Evolutionary conservation across 2,113 vertebrate genomes (phyloP), one percentile per base, ranked within the genome.

Genomic region (Neolamprologus sp.): DNA sequence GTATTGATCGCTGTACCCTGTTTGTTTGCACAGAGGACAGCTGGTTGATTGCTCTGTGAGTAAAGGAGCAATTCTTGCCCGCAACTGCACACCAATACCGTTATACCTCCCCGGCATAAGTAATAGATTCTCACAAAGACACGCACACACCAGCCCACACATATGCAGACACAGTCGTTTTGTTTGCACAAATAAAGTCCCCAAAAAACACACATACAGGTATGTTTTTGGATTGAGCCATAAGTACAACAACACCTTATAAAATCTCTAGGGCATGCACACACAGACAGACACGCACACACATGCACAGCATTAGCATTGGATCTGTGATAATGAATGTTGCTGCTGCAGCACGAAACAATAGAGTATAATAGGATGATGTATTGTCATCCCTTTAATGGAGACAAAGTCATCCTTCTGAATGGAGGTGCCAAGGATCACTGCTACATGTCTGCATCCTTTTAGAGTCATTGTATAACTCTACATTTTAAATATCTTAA

Each of bases 11-110:
- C 47, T 90, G 87, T 60, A 82, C 86, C 89, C 88, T 94, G 92
- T 93, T 92, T 94, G 93, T 95, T 95, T 94, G 88, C 90, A 82
- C 79, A 87, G 85, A 94, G 93, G 95, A 93, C 93, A 95, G 92
- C 90, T 92, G 85, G 71, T 90, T 94, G 95, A 95, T 95, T 95
- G 94, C 90, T 93, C 89, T 91, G 84, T 87, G 93, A 92, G 87
- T 91, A 91, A 92, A 87, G 90, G 88, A 92, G 92, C 91, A 91
- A 90, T 92, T 88, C 85, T 90, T 85, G 84, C 42, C 86, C 28
- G 21, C 87, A 85, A 84, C n/a, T 37, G 86, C 42, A 87, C 86
- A 83, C 88, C 88, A 82, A 90, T 80, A 86, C 84, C 13, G 1
- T 78, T 83, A 73, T 79, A 90, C 88, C 82, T 89, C 80, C 82